phyloP scores from a whole-genome alignment of 2,888 invertebrate species.

The Harpagoxenus sublaevis region DNA sequence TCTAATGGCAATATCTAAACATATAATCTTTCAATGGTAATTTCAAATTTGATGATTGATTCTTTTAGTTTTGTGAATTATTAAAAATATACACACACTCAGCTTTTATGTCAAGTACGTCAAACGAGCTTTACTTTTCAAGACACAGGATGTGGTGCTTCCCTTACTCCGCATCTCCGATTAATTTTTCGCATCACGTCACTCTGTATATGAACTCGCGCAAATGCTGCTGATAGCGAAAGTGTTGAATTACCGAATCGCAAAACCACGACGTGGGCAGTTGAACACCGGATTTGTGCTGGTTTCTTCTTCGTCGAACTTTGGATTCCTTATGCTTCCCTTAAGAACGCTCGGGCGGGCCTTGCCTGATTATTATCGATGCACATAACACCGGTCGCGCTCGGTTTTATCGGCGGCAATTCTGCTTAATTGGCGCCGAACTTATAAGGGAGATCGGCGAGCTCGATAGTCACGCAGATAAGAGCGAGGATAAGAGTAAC shows the following conservation, averaged over 20 bases:
- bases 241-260: conserved; percentile 19
- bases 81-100: background rate
- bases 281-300: background rate
- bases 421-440: conserved; percentile 48
- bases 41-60: background rate
- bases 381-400: conserved; percentile 29
- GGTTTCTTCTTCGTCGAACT: background rate
- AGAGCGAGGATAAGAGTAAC: conserved; percentile 32
- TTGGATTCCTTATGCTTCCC: background rate
- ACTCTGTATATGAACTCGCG: conserved; percentile 13
- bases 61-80: background rate
- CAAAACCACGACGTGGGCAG: background rate
- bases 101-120: background rate
- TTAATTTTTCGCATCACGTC: background rate
- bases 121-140: background rate
- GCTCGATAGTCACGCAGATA: conserved; percentile 38
- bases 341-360: background rate
- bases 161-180: background rate
- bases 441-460: conserved; percentile 31
- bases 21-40: background rate
- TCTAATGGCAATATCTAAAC: background rate
- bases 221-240: conserved; percentile 22
- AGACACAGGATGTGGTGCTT: background rate
- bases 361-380: conserved; percentile 24
- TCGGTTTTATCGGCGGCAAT: conserved; percentile 38